Evolutionary conservation across 2,888 invertebrate genomes (phyloP), one percentile per base, ranked within the genome.

Genomic region (Pseudococcus longispinus): DNA sequence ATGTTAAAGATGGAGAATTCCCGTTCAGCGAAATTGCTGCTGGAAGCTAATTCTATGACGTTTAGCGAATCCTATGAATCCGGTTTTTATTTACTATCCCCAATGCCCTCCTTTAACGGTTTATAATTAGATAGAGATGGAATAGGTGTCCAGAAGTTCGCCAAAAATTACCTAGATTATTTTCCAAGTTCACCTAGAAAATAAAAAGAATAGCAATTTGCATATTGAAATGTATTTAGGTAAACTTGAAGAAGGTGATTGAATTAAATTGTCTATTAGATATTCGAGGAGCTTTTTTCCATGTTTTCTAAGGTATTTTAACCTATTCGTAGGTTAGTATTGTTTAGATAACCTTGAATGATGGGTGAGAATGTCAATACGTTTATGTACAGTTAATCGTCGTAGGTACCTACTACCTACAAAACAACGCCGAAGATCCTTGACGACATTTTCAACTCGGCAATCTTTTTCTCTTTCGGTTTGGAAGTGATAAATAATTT

Each of bases 361-460:
- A 70, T 70, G 70, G 70, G 29, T 70, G 29, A 70, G 70, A 70
- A 70, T 70, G 26, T 29, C 70, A 70, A 70, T 70, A 29, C 29
- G 29, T 29, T 70, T 70, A 29, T 70, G 70, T 70, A 70, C 70
- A 70, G 70, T 70, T 70, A 26, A 65, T 65, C 26, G 6, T 26
- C 23, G 26, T 20, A 37, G 0, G 37, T n/a, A n/a, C n/a, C n/a
- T n/a, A n/a, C n/a, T n/a, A n/a, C 37, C 37, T 37, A 26, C 11
- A 65, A 11, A 65, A 70, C 70, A 32, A 29, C 29, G 5, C 26
- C 11, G 29, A 15, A 18, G 32, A 15, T n/a, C 70, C 70, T 70
- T 70, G 70, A 70, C 18, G 70, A 70, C 29, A 18, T 18, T 29
- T 29, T 15, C 13, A 29, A 13, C 18, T 15, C 29, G 70, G 9